Evolutionary conservation across 2,888 invertebrate genomes (phyloP).

Genomic region (Amaurobius ferox): DNA sequence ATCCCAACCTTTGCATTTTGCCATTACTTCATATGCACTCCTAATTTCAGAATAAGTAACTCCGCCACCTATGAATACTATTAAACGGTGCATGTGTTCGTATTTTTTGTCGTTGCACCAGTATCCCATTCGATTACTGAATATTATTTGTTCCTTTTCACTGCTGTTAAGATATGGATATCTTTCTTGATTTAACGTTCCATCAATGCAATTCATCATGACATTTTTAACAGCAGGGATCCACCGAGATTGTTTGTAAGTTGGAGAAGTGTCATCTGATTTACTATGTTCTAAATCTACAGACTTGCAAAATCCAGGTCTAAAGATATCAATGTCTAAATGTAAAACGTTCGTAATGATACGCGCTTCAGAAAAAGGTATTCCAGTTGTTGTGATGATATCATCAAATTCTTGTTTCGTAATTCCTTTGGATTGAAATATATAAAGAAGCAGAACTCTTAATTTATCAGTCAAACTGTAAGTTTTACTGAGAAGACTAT

Average conservation of each 20-base stretch:
- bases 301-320: slow-evolving; percentile 2
- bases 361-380: slow-evolving; percentile 11
- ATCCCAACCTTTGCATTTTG: slow-evolving; percentile 97
- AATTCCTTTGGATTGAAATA: slow-evolving; percentile 50
- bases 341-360: slow-evolving; percentile 43
- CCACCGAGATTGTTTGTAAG: slow-evolving; percentile 99
- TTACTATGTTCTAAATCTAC: slow-evolving; percentile 89
- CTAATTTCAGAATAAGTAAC: slow-evolving; percentile 97
- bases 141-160: neutral
- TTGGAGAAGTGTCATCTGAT: slow-evolving; percentile 96
- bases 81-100: slow-evolving; percentile 95
- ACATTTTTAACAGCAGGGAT: slow-evolving; percentile 98
- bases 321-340: slow-evolving; percentile 50
- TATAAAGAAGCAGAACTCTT: slow-evolving; percentile 39
- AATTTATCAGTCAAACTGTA: slow-evolving; percentile 24
- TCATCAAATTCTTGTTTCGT: slow-evolving; percentile 38
- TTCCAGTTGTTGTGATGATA: slow-evolving; percentile 15
- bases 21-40: slow-evolving; percentile 98
- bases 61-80: slow-evolving; percentile 96
- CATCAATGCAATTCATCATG: slow-evolving; percentile 83
- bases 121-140: slow-evolving; percentile 17
- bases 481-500: neutral
- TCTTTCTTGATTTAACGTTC: slow-evolving; percentile 20
- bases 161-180: slow-evolving; percentile 33
- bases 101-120: slow-evolving; percentile 34